These are phyloP conservation scores for Caenorhabditis afra DNA, from an alignment of 2,888 invertebrate species.

Conservation along the genomic window DNA sequence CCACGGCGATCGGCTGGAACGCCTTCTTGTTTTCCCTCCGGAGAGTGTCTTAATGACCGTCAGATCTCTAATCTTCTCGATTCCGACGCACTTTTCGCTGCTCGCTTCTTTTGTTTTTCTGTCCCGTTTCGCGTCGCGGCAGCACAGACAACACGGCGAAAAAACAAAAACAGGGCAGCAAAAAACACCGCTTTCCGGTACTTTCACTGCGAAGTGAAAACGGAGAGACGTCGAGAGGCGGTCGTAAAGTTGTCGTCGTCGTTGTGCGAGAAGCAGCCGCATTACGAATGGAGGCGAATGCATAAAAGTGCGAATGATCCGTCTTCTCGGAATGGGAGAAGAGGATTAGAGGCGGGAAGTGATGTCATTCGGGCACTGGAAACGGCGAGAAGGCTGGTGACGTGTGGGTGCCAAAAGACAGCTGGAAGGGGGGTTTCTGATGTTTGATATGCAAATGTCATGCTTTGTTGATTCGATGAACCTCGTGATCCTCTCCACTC, in stretches of 20 bases:
- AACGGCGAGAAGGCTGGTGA: no score
- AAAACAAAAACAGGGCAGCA: background rate
- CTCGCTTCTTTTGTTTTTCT: background rate
- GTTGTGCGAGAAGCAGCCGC: background rate
- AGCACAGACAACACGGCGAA: background rate
- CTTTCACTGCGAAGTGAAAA: background rate
- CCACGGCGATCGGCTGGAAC: background rate
- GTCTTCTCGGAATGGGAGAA: background rate
- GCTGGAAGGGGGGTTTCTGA: no score
- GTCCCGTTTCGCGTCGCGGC: no score
- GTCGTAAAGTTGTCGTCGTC: background rate
- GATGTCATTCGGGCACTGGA: slow-evolving; percentile 1
- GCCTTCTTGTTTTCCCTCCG: background rate
- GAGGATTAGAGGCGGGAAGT: background rate
- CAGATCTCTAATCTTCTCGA: background rate
- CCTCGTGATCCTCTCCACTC: no score
- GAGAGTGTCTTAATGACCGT: background rate
- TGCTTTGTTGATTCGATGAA: no score
- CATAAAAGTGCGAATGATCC: background rate
- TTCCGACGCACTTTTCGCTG: background rate
- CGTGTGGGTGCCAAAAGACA: no score
- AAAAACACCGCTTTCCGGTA: background rate
- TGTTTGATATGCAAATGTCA: no score
- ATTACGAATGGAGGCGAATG: background rate
- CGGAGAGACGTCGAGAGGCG: no score